Evolutionary conservation across 2,113 vertebrate genomes (phyloP), one percentile per base, ranked within the genome.

Genomic region (Campylomormyrus tamandua): DNA sequence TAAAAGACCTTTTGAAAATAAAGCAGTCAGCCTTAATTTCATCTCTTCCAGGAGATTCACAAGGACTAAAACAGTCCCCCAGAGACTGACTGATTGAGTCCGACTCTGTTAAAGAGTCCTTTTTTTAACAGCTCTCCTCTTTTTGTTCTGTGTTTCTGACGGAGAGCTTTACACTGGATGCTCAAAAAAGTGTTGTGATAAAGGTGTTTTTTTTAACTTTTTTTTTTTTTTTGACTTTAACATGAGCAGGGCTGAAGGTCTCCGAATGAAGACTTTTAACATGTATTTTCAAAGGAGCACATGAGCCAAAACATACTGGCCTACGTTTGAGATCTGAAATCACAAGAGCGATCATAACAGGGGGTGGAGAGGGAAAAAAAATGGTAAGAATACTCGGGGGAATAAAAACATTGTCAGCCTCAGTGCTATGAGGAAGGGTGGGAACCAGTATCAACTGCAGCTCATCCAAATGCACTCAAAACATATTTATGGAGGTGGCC

Each of bases 91-190:
- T 80, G 86, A 90, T 88, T 80, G 90, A 90, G 90, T 90, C 77
- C 80, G 70, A 92, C 92, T 95, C 93, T 93, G 91, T 94, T 94
- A 93, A 93, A 93, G 93, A 91, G 91, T 90, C 90, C 46, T 89
- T 92, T 91, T 21, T 80, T 80, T 80, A 92, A 90, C 83, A 66
- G 90, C 90, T 91, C 88, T 92, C 90, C 91, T 90, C 85, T 62
- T 39, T 94, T 94, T 94, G 92, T 93, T 94, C 92, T 91, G 85
- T 93, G 91, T 91, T 91, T 91, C 85, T 90, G 88, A 92, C 91
- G 89, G 93, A 91, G 92, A 90, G 45, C 10, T 86, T 48, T 91
- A 91, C 92, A 91, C 90, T 89, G 92, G 92, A 93, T 91, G 92
- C 90, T 90, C 91, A 87, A 24, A 35, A 62, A 27, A 53, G 49